Evolutionary conservation across 2,888 invertebrate species (phyloP), one percentile per base, ranked within the genome.

Genomic region (Nycteola revayana): DNA sequence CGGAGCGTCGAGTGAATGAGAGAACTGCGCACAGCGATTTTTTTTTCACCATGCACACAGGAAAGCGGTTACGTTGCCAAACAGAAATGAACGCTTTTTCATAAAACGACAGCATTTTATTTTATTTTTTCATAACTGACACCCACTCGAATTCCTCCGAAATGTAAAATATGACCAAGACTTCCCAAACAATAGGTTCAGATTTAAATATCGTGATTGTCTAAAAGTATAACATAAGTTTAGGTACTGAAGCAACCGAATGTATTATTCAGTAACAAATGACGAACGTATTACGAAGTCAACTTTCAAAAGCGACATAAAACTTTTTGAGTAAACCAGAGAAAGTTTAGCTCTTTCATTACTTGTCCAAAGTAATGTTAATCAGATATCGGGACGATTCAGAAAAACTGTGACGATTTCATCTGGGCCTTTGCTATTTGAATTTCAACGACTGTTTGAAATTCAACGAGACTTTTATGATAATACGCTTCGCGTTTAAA

Each of bases 381-480:
- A 33, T 21, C 49, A 57, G 58, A 60, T 55, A 64, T 56, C 54
- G 44, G 33, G 47, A n/a, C 43, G 44, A 54, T 59, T 49, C 42
- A 28, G 43, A 48, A 53, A 57, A 45, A 50, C 45, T 50, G 44
- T 57, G 58, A 55, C 48, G 44, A 62, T 52, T 59, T 51, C 45
- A 50, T 50, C 45, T 54, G 40, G 51, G n/a, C 45, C 58, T 45
- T 57, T 42, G 59, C 66, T 58, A 67, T 75, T 77, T 75, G 64
- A 75, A 73, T 67, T 72, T 74, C 63, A 69, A 69, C 63, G 57
- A 49, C 52, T 59, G 42, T 68, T 71, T 67, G 60, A 72, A 69
- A 70, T 72, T 66, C 71, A 73, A 76, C 59, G 71, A 60, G 62
- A 60, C 54, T 75, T 78, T 78, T 72, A 79, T 75, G 73, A 58